These are phyloP conservation scores for Xestobium rufovillosum DNA, from an alignment of 2,888 invertebrate species.

Conservation along the genomic window DNA sequence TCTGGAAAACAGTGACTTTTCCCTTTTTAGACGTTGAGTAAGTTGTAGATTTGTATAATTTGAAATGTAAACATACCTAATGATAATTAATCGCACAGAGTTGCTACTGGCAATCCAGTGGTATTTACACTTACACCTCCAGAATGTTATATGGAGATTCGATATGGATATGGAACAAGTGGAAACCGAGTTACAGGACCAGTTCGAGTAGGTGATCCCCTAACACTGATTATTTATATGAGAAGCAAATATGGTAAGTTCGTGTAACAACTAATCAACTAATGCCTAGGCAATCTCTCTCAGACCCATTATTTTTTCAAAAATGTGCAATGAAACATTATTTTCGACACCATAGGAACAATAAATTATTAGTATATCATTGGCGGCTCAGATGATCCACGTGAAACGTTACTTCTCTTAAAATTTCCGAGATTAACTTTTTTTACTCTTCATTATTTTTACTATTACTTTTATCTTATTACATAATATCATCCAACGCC, in stretches of 20 bases:
- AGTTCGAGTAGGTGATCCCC: slow-evolving; percentile 85
- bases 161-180: slow-evolving; percentile 81
- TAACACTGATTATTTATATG: slow-evolving; percentile 90
- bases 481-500: no score
- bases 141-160: slow-evolving; percentile 93
- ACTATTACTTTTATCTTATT: no score
- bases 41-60: slow-evolving; percentile 42
- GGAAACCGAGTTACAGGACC: slow-evolving; percentile 83
- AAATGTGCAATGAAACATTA: no score
- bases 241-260: slow-evolving; percentile 82
- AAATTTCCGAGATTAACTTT: no score
- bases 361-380: no score
- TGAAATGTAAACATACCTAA: slow-evolving; percentile 1
- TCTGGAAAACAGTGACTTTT: slow-evolving; percentile 94
- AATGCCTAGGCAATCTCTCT: slow-evolving; percentile 4
- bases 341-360: no score
- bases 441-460: no score
- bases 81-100: slow-evolving; percentile 57
- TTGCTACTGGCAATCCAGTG: slow-evolving; percentile 90
- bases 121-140: slow-evolving; percentile 89
- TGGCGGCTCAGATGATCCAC: no score
- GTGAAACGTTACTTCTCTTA: no score
- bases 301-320: slow-evolving; percentile 2
- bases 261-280: slow-evolving; percentile 11
- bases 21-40: slow-evolving; percentile 92